phyloP scores from a whole-genome alignment of 2,797 vertebrate species.

The Perodicticus potto region DNA sequence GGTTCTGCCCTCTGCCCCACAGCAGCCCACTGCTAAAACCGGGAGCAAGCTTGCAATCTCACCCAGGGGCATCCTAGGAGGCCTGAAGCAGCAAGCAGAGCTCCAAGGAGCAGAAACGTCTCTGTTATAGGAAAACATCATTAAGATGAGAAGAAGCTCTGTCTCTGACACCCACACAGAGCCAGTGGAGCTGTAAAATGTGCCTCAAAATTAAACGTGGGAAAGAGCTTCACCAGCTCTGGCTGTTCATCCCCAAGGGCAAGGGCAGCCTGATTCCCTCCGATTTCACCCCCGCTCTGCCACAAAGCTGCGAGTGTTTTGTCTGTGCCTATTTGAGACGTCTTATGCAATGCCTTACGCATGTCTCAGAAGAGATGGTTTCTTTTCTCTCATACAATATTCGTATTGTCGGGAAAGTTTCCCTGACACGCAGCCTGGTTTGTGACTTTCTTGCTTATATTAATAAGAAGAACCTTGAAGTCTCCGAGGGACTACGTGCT shows the following conservation, averaged over 20 bases:
- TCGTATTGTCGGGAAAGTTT: constrained; percentile 32
- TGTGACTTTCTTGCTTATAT: constrained; percentile 53
- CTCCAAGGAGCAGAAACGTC: constrained; percentile 48
- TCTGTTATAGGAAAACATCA: constrained; percentile 74
- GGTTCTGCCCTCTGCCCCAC: not conserved
- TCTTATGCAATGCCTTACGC: constrained; percentile 36
- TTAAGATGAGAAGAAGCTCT: constrained; percentile 65
- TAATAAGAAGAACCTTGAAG: constrained; percentile 17
- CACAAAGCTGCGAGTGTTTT: constrained; percentile 5
- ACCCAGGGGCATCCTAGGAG: constrained; percentile 29
- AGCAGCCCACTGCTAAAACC: not conserved
- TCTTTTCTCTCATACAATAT: constrained; percentile 24
- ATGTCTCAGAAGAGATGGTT: not conserved
- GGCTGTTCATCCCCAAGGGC: constrained; percentile 71
- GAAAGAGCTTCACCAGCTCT: constrained; percentile 45
- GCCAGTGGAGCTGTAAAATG: constrained; percentile 69
- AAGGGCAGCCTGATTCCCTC: constrained; percentile 55
- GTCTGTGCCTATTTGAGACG: constrained; percentile 70
- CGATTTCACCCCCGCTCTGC: not conserved
- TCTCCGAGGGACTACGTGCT: not conserved
- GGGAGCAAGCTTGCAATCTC: not conserved
- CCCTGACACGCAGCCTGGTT: not conserved
- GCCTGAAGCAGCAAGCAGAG: constrained; percentile 6
- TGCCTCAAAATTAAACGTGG: constrained; percentile 64
- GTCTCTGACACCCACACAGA: constrained; percentile 57